Evolutionary conservation across 2,797 vertebrate species (phyloP).

Genomic region (Amazona finschi): DNA sequence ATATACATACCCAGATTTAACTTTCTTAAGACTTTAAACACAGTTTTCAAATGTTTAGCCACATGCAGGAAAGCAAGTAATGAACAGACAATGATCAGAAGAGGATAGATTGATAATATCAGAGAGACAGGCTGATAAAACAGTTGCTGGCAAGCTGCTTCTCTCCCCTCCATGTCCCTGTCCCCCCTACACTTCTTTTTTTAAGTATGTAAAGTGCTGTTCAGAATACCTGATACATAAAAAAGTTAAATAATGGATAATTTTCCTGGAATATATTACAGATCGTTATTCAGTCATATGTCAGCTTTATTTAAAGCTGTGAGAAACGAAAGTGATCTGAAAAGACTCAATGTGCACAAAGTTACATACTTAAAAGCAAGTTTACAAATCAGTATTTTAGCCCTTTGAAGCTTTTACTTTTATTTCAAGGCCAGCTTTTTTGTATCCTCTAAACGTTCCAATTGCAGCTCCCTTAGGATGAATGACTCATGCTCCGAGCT

Average conservation of each 20-base stretch:
- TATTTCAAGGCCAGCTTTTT: conserved; percentile 36
- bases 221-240: not conserved
- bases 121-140: not conserved
- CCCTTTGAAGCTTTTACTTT: not conserved
- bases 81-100: not conserved
- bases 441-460: conserved; percentile 46
- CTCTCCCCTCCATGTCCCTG: not conserved
- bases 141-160: not conserved
- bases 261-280: not conserved
- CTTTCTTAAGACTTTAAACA: not conserved
- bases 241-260: not conserved
- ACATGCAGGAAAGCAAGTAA: not conserved
- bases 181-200: not conserved
- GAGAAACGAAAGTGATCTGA: conserved; percentile 8
- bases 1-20: not conserved
- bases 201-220: not conserved
- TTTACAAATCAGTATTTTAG: not conserved
- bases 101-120: not conserved
- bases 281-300: not conserved
- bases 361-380: not conserved
- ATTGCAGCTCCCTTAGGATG: conserved; percentile 51
- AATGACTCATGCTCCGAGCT: conserved; percentile 54
- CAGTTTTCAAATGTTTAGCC: not conserved
- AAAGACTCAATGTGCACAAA: not conserved
- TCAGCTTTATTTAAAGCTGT: not conserved